Evolutionary conservation across 2,797 vertebrate species (phyloP).

Genomic region (Bovichtus diacanthus): DNA sequence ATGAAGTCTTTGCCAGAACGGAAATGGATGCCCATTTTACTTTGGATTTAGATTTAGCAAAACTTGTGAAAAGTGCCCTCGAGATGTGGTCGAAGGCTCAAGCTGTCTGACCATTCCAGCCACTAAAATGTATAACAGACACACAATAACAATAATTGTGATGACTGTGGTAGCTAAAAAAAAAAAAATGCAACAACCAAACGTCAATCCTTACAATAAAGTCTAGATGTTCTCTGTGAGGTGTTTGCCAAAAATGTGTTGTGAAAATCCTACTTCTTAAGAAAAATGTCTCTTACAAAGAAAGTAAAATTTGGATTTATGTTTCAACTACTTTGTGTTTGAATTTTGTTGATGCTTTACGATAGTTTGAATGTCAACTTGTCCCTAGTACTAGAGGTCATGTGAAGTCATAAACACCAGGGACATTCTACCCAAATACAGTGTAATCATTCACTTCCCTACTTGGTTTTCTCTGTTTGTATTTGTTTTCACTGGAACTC

Average conservation of each 20-base stretch:
- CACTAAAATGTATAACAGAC: constrained; percentile 44
- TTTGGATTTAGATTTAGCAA: constrained; percentile 54
- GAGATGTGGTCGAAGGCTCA: constrained; percentile 29
- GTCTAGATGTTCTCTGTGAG: not conserved
- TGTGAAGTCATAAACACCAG: constrained; percentile 24
- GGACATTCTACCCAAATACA: constrained; percentile 31
- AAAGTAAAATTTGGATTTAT: not conserved
- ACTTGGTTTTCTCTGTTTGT: constrained; percentile 30
- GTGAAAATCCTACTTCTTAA: not conserved
- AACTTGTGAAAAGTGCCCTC: constrained; percentile 28
- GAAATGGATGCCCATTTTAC: constrained; percentile 52
- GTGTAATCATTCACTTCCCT: constrained; percentile 20
- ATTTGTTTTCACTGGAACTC: constrained; percentile 51
- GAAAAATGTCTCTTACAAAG: not conserved
- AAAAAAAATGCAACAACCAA: constrained; percentile 5
- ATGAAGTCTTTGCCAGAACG: constrained; percentile 33
- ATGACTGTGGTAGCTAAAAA: constrained; percentile 53
- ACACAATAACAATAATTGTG: constrained; percentile 59
- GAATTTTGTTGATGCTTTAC: not conserved
- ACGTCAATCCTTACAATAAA: constrained; percentile 19
- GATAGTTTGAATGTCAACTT: not conserved
- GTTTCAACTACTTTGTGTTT: not conserved
- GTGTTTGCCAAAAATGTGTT: constrained; percentile 6
- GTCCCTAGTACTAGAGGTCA: not conserved
- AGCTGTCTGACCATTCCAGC: constrained; percentile 52